These are phyloP conservation scores for Neolamprologus caudopunctatus DNA, from an alignment of 2,113 vertebrate species.

Conservation along the genomic window DNA sequence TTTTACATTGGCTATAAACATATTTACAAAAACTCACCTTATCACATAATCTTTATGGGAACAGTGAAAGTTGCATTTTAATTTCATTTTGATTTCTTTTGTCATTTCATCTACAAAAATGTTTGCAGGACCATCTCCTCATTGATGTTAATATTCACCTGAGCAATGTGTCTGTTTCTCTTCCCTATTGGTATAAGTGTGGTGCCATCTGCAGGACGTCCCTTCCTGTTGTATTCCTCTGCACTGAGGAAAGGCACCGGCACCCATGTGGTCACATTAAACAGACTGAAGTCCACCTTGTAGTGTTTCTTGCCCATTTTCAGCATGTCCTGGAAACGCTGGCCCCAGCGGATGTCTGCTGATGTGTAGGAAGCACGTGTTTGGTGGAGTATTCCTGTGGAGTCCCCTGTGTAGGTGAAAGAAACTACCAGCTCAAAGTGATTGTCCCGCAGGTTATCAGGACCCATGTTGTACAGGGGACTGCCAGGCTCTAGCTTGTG, in stretches of 20 bases:
- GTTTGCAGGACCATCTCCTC: conserved; percentile 35
- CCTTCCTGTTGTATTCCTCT: conserved; percentile 68
- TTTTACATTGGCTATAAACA: background rate
- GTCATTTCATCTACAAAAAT: conserved; percentile 4
- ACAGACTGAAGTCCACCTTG: conserved; percentile 84
- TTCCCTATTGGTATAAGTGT: background rate
- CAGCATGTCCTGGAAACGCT: conserved; percentile 83
- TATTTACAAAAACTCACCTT: background rate
- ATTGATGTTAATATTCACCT: background rate
- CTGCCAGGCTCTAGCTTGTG: conserved; percentile 82
- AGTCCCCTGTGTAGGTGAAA: conserved; percentile 90
- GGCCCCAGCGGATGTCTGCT: conserved; percentile 89
- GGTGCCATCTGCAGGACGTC: background rate
- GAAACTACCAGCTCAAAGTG: conserved; percentile 91
- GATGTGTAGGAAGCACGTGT: conserved; percentile 85
- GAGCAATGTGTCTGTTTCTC: background rate
- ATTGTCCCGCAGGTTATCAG: conserved; percentile 74
- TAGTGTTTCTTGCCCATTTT: conserved; percentile 79
- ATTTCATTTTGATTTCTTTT: background rate
- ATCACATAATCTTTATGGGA: background rate
- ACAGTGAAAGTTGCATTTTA: background rate
- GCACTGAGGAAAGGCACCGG: conserved; percentile 81
- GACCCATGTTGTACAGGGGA: conserved; percentile 84
- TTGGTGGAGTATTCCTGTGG: conserved; percentile 89
- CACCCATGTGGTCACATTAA: conserved; percentile 83